Conservation (phyloP, 2,113 vertebrate genomes). For the Campylomormyrus tamandua region DNA sequence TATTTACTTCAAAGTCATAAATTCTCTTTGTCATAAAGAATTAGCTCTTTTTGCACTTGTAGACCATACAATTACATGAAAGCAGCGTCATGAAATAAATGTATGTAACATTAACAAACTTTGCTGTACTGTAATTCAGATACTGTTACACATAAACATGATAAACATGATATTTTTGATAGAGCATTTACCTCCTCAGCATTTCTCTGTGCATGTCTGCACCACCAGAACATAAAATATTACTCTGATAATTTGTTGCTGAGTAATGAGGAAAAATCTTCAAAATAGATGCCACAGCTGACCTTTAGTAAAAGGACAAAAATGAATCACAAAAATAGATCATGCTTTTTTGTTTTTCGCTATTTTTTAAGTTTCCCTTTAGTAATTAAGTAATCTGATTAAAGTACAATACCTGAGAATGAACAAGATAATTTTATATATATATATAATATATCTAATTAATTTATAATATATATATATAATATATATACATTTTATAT, state of each 20-base stretch:
- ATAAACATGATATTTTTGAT: background rate
- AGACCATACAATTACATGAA: background rate
- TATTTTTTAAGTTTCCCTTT: background rate
- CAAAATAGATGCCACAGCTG: background rate
- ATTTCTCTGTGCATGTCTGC: background rate
- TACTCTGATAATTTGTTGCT: background rate
- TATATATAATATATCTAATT: no score
- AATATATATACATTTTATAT: no score
- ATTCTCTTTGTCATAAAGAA: background rate
- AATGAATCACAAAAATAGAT: background rate
- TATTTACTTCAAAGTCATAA: background rate
- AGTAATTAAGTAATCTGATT: no score
- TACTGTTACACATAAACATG: background rate
- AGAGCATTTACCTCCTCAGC: background rate
- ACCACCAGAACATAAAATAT: background rate
- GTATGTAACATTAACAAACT: background rate
- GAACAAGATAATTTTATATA: no score
- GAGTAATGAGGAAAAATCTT: background rate
- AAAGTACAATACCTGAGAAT: no score
- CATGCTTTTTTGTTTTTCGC: background rate
- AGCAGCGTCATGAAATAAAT: background rate
- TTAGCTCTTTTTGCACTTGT: background rate
- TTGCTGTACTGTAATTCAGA: background rate
- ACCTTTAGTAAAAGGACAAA: background rate
- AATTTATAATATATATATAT: no score